These are phyloP conservation scores for Flexamia atlantica DNA, from an alignment of 2,888 invertebrate genomes.

Conservation along the genomic window DNA sequence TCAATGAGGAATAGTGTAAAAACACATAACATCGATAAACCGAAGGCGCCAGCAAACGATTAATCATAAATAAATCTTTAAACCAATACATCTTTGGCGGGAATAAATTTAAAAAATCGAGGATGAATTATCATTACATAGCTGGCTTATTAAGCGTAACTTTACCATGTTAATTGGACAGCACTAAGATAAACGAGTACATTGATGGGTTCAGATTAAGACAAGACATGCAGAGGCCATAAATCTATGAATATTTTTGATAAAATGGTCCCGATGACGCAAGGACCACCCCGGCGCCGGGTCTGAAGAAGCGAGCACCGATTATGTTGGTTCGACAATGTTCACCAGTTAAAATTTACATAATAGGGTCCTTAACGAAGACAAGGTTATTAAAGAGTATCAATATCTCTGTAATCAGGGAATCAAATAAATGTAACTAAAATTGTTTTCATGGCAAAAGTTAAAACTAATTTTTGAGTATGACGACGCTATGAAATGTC, in stretches of 20 bases:
- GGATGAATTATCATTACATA: background rate
- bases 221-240: background rate
- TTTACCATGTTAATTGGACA: background rate
- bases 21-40: too few relatives aligned
- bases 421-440: too few relatives aligned
- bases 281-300: conserved; percentile 1
- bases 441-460: too few relatives aligned
- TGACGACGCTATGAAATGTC: too few relatives aligned
- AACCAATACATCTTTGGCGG: too few relatives aligned
- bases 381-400: too few relatives aligned
- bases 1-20: too few relatives aligned
- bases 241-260: conserved; percentile 38
- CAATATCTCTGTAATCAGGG: too few relatives aligned
- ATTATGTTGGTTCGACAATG: conserved; percentile 10
- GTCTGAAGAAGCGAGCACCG: background rate
- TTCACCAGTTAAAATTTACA: too few relatives aligned
- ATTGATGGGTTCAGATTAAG: conserved; percentile 3
- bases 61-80: conserved; percentile 1
- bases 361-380: too few relatives aligned
- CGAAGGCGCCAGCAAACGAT: background rate
- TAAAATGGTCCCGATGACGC: conserved; percentile 9
- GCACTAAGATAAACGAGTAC: background rate
- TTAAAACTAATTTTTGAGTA: too few relatives aligned
- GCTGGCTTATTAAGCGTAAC: background rate
- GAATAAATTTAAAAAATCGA: background rate